phyloP scores from a whole-genome alignment of 2,888 invertebrate species.

The Thecocarcelia acutangulata region DNA sequence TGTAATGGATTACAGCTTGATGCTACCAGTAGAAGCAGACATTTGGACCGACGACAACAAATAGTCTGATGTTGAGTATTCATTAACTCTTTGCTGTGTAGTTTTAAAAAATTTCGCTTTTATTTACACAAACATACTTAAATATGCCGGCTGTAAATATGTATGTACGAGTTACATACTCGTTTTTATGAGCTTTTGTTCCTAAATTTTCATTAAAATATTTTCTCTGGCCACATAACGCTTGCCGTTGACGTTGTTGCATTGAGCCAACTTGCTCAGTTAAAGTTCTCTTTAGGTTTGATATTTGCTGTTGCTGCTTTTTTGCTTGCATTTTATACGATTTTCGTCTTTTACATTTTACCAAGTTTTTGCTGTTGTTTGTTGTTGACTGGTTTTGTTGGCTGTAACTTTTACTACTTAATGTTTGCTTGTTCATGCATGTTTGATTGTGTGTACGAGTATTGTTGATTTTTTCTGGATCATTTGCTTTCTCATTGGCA shows the following conservation, averaged over 20 bases:
- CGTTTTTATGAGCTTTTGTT: background rate
- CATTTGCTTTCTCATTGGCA: conserved; percentile 60
- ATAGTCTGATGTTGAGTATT: background rate
- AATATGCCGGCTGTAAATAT: conserved; percentile 24
- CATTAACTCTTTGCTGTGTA: conserved; percentile 23
- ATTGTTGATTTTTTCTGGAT: conserved; percentile 60
- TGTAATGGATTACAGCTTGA: background rate
- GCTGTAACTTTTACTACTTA: conserved; percentile 51
- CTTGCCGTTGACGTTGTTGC: conserved; percentile 16
- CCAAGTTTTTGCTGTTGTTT: conserved; percentile 25
- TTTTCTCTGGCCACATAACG: background rate
- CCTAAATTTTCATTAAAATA: background rate
- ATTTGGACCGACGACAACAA: background rate
- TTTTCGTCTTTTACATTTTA: conserved; percentile 27
- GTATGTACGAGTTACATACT: no score
- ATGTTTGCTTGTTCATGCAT: conserved; percentile 47
- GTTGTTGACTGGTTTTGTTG: conserved; percentile 47
- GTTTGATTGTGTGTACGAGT: conserved; percentile 27
- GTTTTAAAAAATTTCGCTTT: conserved; percentile 30
- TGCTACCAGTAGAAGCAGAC: conserved; percentile 5
- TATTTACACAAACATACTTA: conserved; percentile 23
- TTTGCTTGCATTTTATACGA: background rate
- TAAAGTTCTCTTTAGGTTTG: conserved; percentile 9
- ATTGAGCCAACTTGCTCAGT: conserved; percentile 1
- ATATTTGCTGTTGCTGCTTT: background rate